A percentile compares a stretch with the other conserved stretches of the same genome.
These are phyloP conservation scores for Operophtera brumata DNA, from an alignment of 2,888 invertebrate genomes.

Conservation along the genomic window DNA sequence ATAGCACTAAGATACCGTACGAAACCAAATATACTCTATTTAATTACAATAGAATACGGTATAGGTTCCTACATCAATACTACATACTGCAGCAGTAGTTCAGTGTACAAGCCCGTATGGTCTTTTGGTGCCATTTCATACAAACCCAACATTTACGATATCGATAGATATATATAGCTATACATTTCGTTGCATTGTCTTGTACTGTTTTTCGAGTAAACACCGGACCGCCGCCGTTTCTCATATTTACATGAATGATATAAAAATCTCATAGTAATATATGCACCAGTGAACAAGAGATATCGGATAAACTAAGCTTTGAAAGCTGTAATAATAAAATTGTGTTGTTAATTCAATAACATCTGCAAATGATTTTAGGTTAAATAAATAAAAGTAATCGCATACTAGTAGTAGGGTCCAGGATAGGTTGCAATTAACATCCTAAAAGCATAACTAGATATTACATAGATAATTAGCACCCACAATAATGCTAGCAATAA, in stretches of 20 bases:
- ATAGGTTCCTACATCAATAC: conserved; percentile 46
- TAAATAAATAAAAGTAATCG: too few relatives aligned
- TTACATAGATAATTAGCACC: conserved; percentile 70
- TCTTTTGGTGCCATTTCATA: neutral
- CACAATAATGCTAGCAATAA: conserved; percentile 61
- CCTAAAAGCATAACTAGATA: conserved; percentile 23
- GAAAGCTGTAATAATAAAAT: too few relatives aligned
- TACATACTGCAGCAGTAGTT: conserved; percentile 35
- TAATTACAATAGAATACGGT: conserved; percentile 16
- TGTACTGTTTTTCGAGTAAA: neutral
- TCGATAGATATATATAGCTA: too few relatives aligned
- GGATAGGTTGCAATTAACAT: conserved; percentile 31
- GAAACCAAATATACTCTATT: conserved; percentile 38
- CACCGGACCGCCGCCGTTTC: neutral
- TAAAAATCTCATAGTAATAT: conserved; percentile 51
- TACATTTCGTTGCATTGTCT: too few relatives aligned
- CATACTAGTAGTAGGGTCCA: conserved; percentile 18
- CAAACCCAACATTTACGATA: too few relatives aligned
- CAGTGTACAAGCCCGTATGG: neutral
- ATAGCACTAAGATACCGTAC: conserved; percentile 42
- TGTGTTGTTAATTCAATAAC: too few relatives aligned
- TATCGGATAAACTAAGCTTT: conserved; percentile 29
- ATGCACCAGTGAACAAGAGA: conserved; percentile 58
- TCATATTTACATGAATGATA: neutral
- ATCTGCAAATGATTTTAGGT: too few relatives aligned